phyloP scores from a whole-genome alignment of 2,888 invertebrate genomes.

The Peribatodes rhomboidaria region DNA sequence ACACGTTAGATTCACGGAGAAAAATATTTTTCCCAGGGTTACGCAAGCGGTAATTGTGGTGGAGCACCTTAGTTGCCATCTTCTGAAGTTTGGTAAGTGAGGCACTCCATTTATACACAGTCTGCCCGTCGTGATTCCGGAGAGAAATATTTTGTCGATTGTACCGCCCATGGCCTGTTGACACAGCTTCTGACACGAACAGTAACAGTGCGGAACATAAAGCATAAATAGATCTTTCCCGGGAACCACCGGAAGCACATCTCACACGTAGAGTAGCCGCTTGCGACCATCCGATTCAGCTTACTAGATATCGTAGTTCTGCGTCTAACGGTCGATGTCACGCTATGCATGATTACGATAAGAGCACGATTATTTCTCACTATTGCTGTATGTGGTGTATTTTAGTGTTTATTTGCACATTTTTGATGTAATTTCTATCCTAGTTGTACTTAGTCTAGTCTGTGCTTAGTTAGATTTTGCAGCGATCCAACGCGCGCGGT shows the following conservation, averaged over 20 bases:
- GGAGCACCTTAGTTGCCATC: constrained; percentile 87
- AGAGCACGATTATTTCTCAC: constrained; percentile 78
- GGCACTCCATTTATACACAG: constrained; percentile 85
- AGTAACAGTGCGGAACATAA: constrained; percentile 82
- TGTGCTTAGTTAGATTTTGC: constrained; percentile 47
- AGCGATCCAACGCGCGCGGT: constrained; percentile 53
- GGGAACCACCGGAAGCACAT: constrained; percentile 83
- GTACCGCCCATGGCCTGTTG: constrained; percentile 81
- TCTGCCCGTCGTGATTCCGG: constrained; percentile 86
- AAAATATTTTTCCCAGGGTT: constrained; percentile 87
- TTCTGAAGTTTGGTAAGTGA: constrained; percentile 86
- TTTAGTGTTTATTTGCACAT: constrained; percentile 75
- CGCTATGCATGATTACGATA: constrained; percentile 85
- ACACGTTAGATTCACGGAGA: constrained; percentile 87
- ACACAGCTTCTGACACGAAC: constrained; percentile 77
- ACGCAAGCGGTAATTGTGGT: constrained; percentile 87
- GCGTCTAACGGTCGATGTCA: constrained; percentile 79
- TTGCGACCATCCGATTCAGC: constrained; percentile 72
- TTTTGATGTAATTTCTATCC: constrained; percentile 61
- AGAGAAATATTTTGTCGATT: constrained; percentile 87
- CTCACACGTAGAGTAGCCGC: constrained; percentile 82
- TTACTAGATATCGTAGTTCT: constrained; percentile 68
- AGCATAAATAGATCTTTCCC: constrained; percentile 86
- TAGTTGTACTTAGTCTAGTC: constrained; percentile 41
- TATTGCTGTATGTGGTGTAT: constrained; percentile 72